phyloP scores from a whole-genome alignment of 2,888 invertebrate genomes.

The Dromius quadrimaculatus region DNA sequence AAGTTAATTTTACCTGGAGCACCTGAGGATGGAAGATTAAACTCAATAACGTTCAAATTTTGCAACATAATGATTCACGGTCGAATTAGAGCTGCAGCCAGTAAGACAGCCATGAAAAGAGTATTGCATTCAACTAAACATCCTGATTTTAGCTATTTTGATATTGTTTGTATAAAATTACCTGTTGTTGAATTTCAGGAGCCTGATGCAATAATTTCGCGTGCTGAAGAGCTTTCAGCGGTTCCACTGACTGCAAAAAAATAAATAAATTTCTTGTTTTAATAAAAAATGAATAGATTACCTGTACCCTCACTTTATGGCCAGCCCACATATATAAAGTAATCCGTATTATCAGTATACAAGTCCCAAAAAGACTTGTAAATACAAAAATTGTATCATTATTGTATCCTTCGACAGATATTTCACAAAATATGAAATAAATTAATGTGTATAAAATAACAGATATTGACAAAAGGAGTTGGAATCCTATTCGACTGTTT shows the following conservation, averaged over 20 bases:
- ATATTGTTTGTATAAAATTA: no score
- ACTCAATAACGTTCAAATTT: no score
- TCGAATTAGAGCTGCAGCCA: no score
- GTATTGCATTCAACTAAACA: no score
- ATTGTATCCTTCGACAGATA: conserved; percentile 24
- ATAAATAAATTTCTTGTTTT: not conserved
- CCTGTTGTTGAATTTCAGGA: conserved; percentile 20
- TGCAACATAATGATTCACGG: no score
- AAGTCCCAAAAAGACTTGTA: conserved; percentile 30
- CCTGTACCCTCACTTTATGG: conserved; percentile 24
- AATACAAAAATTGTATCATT: conserved; percentile 16
- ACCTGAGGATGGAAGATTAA: no score
- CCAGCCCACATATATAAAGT: conserved; percentile 35
- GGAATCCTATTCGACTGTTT: conserved; percentile 39
- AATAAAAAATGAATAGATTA: not conserved
- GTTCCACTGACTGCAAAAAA: conserved; percentile 16
- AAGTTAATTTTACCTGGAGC: no score
- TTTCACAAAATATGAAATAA: conserved; percentile 41
- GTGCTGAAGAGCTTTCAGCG: not conserved
- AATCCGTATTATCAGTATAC: conserved; percentile 11
- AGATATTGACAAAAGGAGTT: conserved; percentile 24
- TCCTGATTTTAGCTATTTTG: no score
- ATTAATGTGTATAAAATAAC: conserved; percentile 36
- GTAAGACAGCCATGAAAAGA: no score
- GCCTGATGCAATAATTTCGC: conserved; percentile 10